A percentile compares a stretch with the other conserved stretches of the same genome.
Evolutionary conservation across 2,113 vertebrate species (phyloP).

Genomic region (Butorides virescens): DNA sequence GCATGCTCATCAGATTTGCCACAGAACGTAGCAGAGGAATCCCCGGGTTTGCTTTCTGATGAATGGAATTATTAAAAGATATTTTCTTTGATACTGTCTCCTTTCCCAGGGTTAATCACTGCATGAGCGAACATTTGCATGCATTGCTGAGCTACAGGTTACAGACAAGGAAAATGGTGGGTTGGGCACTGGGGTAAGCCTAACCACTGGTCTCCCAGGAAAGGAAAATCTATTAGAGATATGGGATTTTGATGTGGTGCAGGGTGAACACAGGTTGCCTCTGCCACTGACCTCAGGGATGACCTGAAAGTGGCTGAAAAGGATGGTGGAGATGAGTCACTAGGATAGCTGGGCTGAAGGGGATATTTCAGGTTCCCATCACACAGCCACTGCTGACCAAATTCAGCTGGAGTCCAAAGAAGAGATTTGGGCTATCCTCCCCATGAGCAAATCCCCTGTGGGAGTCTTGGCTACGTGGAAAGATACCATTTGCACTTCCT

Average conservation of each 20-base stretch:
- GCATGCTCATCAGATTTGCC: background rate
- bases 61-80: constrained; percentile 10
- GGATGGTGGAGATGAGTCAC: background rate
- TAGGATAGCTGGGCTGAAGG: background rate
- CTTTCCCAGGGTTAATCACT: background rate
- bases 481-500: background rate
- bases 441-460: background rate
- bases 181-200: background rate
- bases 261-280: background rate
- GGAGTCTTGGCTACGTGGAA: background rate
- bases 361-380: background rate
- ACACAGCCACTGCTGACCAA: background rate
- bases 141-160: background rate
- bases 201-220: background rate
- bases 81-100: background rate
- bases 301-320: background rate
- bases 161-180: background rate
- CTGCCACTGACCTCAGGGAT: background rate
- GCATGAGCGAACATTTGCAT: background rate
- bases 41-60: background rate
- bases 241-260: background rate
- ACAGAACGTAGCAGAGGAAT: background rate
- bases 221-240: background rate
- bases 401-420: background rate
- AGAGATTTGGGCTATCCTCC: background rate